Conservation (phyloP, 1,140 invertebrate genomes). For the Platorchestia sp. region DNA sequence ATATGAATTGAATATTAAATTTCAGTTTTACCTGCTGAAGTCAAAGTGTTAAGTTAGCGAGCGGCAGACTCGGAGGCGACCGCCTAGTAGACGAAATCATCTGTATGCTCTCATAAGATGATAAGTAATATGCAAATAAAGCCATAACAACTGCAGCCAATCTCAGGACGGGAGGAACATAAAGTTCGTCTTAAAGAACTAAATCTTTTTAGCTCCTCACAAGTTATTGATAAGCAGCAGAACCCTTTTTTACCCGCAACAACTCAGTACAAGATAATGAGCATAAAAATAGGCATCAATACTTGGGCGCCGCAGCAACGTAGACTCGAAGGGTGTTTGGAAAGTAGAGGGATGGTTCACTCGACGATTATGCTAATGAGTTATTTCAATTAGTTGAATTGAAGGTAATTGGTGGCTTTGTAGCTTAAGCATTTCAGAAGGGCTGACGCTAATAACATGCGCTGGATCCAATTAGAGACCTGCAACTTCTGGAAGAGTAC, state of each 20-base stretch:
- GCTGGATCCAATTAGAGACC: background rate
- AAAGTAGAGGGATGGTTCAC: background rate
- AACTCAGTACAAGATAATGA: background rate
- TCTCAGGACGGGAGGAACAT: background rate
- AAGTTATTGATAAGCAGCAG: background rate
- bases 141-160: background rate
- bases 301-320: background rate
- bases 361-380: slow-evolving; percentile 33
- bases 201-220: background rate
- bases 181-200: background rate
- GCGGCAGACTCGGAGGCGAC: background rate
- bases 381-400: slow-evolving; percentile 50
- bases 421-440: slow-evolving; percentile 19
- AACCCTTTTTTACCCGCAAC: background rate
- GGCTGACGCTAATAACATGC: slow-evolving; percentile 35
- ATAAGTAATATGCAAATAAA: background rate
- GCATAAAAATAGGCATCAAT: background rate
- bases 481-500: background rate
- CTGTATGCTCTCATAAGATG: background rate
- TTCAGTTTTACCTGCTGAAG: too few species aligned
- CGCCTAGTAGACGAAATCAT: background rate
- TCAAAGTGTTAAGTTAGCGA: background rate
- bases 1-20: too few species aligned
- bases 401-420: slow-evolving; percentile 32
- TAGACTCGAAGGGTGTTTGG: background rate